These are phyloP conservation scores for Oriolus oriolus DNA, from an alignment of 2,113 vertebrate genomes.

Conservation along the genomic window DNA sequence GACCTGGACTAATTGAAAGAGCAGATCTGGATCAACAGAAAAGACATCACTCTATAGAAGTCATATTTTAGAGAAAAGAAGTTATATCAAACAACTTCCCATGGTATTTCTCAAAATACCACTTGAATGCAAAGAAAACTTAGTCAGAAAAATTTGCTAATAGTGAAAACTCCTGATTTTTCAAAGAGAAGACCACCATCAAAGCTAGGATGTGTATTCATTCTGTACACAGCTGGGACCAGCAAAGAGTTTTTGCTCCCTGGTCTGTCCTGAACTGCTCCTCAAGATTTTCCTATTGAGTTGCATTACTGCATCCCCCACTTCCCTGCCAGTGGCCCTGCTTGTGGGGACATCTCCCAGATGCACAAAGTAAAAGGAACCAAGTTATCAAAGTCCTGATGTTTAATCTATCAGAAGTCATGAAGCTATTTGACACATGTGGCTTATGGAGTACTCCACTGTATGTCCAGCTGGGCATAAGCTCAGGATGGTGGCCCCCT, in stretches of 20 bases:
- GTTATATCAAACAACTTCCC: neutral
- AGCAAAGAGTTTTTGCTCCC: neutral
- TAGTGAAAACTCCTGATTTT: neutral
- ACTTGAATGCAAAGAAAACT: neutral
- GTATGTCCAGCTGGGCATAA: neutral
- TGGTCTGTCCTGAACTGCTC: neutral
- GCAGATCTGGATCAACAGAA: neutral
- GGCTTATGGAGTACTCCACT: neutral
- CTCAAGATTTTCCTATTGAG: neutral
- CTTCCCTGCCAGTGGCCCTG: neutral
- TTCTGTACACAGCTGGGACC: neutral
- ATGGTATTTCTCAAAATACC: neutral
- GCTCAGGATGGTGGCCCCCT: neutral
- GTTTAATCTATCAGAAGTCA: neutral
- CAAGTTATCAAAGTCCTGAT: neutral
- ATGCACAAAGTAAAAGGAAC: neutral
- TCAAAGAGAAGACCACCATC: neutral
- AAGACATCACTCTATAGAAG: neutral
- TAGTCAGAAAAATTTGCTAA: neutral
- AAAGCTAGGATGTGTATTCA: neutral
- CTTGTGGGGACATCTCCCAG: neutral
- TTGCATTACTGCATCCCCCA: neutral
- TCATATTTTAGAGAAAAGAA: neutral
- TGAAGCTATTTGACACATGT: neutral
- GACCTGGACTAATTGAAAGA: neutral